These are phyloP conservation scores for Hozukius guyotensis DNA, from an alignment of 2,797 vertebrate genomes.

Conservation along the genomic window DNA sequence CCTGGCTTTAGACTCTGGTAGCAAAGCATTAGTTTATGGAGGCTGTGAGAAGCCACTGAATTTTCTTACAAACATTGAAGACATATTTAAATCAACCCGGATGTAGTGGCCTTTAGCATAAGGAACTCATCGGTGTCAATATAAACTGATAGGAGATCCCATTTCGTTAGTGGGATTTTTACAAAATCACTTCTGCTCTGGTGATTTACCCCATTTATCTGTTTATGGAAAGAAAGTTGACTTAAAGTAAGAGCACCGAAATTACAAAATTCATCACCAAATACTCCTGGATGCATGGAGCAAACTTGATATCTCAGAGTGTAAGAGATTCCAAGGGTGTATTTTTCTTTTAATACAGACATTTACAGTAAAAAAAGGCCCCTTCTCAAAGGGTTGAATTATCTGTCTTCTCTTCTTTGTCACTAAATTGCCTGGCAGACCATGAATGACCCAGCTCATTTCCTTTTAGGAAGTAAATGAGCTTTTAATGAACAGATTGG, in stretches of 20 bases:
- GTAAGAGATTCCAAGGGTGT: constrained; percentile 12
- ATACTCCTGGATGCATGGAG: neutral
- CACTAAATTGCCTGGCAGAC: constrained; percentile 36
- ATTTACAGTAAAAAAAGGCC: constrained; percentile 36
- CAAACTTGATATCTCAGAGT: constrained; percentile 5
- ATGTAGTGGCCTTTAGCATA: neutral
- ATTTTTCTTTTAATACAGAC: constrained; percentile 50
- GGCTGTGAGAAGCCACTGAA: neutral
- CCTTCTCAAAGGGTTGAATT: constrained; percentile 19
- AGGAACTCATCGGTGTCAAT: neutral
- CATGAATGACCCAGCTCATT: constrained; percentile 50
- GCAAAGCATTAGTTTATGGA: neutral
- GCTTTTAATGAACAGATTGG: constrained; percentile 61
- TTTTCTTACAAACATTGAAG: neutral
- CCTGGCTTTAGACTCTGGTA: neutral
- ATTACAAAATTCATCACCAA: constrained; percentile 3
- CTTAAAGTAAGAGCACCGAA: neutral
- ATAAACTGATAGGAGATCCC: neutral
- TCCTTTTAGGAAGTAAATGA: constrained; percentile 45
- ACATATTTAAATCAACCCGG: neutral
- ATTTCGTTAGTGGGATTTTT: neutral
- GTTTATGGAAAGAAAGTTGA: neutral
- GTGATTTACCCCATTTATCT: neutral
- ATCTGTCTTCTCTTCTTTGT: constrained; percentile 36
- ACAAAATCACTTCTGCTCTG: neutral